phyloP scores from a whole-genome alignment of 2,113 vertebrate species.

The Scortum barcoo region DNA sequence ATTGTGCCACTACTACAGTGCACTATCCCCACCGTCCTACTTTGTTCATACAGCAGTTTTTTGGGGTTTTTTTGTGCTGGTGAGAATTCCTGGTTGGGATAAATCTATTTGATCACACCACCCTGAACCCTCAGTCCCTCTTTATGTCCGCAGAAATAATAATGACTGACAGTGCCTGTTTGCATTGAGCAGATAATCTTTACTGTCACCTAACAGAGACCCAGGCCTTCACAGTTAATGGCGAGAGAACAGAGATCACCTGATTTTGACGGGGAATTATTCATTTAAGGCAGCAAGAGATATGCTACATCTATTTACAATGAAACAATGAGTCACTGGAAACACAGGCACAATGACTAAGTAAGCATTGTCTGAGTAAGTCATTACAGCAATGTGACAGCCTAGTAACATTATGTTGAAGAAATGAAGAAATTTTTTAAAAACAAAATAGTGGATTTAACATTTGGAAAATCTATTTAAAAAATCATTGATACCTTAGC shows the following conservation, averaged over 20 bases:
- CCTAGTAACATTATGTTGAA: not conserved
- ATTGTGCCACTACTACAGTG: conserved; percentile 29
- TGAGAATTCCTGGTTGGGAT: conserved; percentile 14
- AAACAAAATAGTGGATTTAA: not conserved
- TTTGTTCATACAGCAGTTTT: conserved; percentile 36
- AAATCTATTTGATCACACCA: conserved; percentile 48
- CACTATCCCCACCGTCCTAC: conserved; percentile 21
- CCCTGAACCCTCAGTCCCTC: conserved; percentile 25
- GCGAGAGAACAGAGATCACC: conserved; percentile 56
- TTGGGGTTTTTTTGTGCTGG: conserved; percentile 28
- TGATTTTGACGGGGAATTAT: conserved; percentile 50
- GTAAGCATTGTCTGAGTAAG: conserved; percentile 28
- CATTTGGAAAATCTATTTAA: not conserved
- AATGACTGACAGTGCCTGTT: conserved; percentile 56
- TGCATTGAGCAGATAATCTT: conserved; percentile 52
- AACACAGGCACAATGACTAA: conserved; percentile 27
- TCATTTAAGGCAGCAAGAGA: conserved; percentile 37
- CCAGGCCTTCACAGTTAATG: conserved; percentile 27
- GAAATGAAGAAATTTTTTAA: not conserved
- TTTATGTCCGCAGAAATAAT: conserved; percentile 46
- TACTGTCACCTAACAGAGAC: conserved; percentile 56
- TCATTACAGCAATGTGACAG: conserved; percentile 13
- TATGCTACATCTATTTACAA: conserved; percentile 56
- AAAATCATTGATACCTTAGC: not conserved
- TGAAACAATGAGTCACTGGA: conserved; percentile 46